Evolutionary conservation across 2,113 vertebrate genomes (phyloP).

Genomic region (Antennarius striatus): DNA sequence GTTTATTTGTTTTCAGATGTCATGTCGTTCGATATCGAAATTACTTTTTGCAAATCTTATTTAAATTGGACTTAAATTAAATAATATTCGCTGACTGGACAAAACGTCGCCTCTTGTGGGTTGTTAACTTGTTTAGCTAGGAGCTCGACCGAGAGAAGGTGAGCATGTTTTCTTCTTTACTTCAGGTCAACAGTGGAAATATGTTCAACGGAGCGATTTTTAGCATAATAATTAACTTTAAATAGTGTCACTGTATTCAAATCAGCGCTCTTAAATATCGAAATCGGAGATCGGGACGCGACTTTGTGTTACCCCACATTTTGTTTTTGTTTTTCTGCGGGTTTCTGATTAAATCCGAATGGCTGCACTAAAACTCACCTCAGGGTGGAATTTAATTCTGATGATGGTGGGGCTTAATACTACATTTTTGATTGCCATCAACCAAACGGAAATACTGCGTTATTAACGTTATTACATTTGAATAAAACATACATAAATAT

Average conservation of each 20-base stretch:
- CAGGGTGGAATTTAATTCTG: not conserved
- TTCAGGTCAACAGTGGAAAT: accelerated
- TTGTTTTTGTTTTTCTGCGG: no score
- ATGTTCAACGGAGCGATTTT: not conserved
- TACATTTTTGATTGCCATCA: not conserved
- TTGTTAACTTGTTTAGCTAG: conserved; percentile 42
- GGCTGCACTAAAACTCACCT: conserved; percentile 25
- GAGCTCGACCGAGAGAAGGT: conserved; percentile 46
- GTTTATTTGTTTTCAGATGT: not conserved
- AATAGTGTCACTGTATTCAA: not conserved
- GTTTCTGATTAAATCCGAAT: conserved; percentile 4
- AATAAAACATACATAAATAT: no score
- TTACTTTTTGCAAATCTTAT: accelerated
- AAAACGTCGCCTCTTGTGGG: not conserved
- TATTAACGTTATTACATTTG: no score
- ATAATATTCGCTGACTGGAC: not conserved
- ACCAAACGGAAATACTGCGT: no score
- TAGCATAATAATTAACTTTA: not conserved
- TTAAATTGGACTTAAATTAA: not conserved
- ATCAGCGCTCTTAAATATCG: no score
- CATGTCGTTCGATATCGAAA: not conserved
- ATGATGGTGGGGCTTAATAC: no score
- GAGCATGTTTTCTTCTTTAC: conserved; percentile 7
- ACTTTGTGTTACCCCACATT: no score
- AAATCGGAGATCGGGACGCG: no score